A percentile compares a stretch with the other conserved stretches of the same genome.
phyloP scores from a whole-genome alignment of 2,113 vertebrate species.

The Indicator indicator region DNA sequence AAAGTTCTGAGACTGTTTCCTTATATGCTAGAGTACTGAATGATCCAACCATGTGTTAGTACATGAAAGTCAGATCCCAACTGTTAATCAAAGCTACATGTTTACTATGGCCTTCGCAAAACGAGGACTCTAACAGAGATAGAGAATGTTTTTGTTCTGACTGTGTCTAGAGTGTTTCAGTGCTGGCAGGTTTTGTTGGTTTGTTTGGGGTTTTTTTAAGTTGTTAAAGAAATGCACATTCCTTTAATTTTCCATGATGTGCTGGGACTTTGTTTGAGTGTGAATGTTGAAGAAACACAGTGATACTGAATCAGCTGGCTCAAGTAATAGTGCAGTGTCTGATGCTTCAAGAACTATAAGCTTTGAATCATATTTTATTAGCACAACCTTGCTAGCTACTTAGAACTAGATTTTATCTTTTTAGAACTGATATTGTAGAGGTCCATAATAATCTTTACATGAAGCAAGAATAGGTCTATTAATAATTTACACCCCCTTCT shows the following conservation, averaged over 20 bases:
- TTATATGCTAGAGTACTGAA: constrained; percentile 64
- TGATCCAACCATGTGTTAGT: constrained; percentile 59
- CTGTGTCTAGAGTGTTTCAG: constrained; percentile 80
- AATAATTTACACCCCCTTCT: constrained; percentile 75
- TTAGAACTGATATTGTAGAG: constrained; percentile 82
- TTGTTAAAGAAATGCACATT: constrained; percentile 79
- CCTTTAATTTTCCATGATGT: constrained; percentile 74
- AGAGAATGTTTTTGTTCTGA: constrained; percentile 80
- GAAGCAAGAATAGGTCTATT: constrained; percentile 76
- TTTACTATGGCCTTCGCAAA: constrained; percentile 67
- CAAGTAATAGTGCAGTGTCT: constrained; percentile 83
- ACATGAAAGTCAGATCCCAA: constrained; percentile 44
- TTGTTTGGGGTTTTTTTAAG: constrained; percentile 64
- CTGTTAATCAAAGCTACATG: constrained; percentile 29
- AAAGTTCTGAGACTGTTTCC: constrained; percentile 65
- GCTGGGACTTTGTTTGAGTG: constrained; percentile 74
- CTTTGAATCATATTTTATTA: constrained; percentile 86
- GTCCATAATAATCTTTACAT: constrained; percentile 80
- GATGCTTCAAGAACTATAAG: constrained; percentile 80
- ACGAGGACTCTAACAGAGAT: constrained; percentile 47
- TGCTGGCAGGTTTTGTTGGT: constrained; percentile 49
- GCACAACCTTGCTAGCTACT: constrained; percentile 87
- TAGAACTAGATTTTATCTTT: constrained; percentile 85
- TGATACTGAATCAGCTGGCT: constrained; percentile 78
- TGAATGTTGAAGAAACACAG: constrained; percentile 75